phyloP scores from a whole-genome alignment of 2,113 vertebrate species.

The Nesogale talazaci region DNA sequence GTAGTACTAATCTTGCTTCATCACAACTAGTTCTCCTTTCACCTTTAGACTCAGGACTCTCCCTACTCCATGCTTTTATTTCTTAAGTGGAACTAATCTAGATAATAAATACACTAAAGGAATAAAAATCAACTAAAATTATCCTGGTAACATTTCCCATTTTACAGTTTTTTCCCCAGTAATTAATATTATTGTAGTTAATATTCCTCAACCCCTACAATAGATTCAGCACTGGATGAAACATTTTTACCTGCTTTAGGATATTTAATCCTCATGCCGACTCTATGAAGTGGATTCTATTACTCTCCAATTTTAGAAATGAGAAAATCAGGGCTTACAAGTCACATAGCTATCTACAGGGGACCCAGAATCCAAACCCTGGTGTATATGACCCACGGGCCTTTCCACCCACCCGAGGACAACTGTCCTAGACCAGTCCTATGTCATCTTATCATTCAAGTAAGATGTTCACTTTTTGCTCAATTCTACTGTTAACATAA shows the following conservation, averaged over 20 bases:
- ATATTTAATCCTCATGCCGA: constrained; percentile 31
- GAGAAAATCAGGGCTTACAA: neutral
- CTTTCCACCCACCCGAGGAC: neutral
- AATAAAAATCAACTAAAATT: constrained; percentile 52
- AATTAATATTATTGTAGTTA: neutral
- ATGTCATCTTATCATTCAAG: neutral
- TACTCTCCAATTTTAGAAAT: neutral
- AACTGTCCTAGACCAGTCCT: neutral
- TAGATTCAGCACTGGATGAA: constrained; percentile 2
- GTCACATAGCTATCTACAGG: neutral
- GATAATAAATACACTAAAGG: neutral
- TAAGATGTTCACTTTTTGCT: neutral
- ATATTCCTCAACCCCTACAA: constrained; percentile 41
- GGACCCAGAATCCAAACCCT: neutral
- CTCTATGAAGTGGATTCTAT: constrained; percentile 23
- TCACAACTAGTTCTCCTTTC: constrained; percentile 42
- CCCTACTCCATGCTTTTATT: neutral
- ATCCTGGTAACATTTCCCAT: constrained; percentile 22
- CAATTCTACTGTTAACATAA: constrained; percentile 12
- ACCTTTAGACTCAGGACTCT: constrained; percentile 15
- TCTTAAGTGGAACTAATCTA: constrained; percentile 44
- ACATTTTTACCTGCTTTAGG: neutral
- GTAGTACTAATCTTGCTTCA: neutral
- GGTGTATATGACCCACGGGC: neutral
- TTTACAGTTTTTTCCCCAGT: neutral